Evolutionary conservation across 2,888 invertebrate genomes (phyloP).

Genomic region (Augiades crinisus): DNA sequence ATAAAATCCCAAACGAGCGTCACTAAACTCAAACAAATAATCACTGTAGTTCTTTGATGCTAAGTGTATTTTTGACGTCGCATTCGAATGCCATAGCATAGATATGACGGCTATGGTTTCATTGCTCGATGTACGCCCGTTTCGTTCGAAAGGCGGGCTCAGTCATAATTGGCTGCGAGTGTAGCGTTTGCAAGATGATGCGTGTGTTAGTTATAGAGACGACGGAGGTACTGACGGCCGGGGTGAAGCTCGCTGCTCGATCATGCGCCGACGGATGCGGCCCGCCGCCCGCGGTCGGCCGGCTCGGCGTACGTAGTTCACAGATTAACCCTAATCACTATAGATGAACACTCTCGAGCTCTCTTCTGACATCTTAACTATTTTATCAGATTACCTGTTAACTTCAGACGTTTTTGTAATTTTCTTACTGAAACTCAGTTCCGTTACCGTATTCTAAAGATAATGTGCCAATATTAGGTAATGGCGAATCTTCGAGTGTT

Average conservation of each 20-base stretch:
- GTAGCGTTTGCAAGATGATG: slow-evolving; percentile 30
- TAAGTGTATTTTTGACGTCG: slow-evolving; percentile 1
- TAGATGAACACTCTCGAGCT: slow-evolving; percentile 41
- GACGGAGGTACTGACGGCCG: slow-evolving; percentile 55
- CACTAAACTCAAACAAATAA: slow-evolving; percentile 41
- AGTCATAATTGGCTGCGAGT: slow-evolving; percentile 32
- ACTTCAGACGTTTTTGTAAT: neutral
- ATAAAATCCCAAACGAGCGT: slow-evolving; percentile 31
- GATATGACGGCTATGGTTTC: neutral
- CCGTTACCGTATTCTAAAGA: too few species aligned
- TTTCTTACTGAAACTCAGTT: neutral
- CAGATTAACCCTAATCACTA: slow-evolving; percentile 61
- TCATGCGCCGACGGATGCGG: slow-evolving; percentile 65
- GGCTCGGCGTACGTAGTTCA: slow-evolving; percentile 37
- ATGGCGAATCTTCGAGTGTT: too few species aligned
- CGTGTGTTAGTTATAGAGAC: slow-evolving; percentile 47
- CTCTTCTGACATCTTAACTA: slow-evolving; percentile 30
- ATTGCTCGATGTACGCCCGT: neutral
- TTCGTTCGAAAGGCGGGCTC: slow-evolving; percentile 30
- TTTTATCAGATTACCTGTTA: slow-evolving; percentile 14
- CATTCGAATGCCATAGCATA: slow-evolving; percentile 11
- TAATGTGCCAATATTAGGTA: neutral
- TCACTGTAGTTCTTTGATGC: slow-evolving; percentile 13
- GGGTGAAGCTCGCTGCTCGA: slow-evolving; percentile 60
- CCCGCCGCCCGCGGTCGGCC: slow-evolving; percentile 30